phyloP scores from a whole-genome alignment of 2,888 invertebrate species.

The Dilophus febrilis region DNA sequence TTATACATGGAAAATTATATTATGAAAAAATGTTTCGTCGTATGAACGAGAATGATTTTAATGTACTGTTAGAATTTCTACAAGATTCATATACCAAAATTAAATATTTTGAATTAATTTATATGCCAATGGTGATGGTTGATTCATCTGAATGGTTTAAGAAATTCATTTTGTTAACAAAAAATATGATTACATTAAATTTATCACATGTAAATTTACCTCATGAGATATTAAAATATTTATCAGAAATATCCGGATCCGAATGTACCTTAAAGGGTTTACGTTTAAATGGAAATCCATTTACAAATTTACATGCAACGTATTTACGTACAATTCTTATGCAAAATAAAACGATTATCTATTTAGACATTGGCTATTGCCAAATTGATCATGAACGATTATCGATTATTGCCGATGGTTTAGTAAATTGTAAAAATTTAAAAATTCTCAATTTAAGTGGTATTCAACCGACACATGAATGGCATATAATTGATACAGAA shows the following conservation, averaged over 20 bases:
- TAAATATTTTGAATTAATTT: constrained; percentile 12
- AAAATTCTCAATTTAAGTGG: constrained; percentile 17
- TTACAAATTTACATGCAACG: constrained; percentile 3
- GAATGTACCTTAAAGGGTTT: constrained; percentile 2
- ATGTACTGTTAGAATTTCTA: constrained; percentile 18
- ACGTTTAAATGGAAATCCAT: constrained; percentile 8
- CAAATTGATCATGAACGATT: constrained; percentile 21
- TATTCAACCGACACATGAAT: constrained; percentile 11
- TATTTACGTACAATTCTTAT: constrained; percentile 8
- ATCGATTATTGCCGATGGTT: constrained; percentile 22
- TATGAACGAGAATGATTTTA: constrained; percentile 17
- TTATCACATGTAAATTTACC: constrained; percentile 7
- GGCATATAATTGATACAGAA: constrained; percentile 17
- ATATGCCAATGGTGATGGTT: neutral
- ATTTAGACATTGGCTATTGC: constrained; percentile 10
- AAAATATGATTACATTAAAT: constrained; percentile 3
- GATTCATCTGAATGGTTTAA: neutral
- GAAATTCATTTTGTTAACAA: neutral
- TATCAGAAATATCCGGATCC: no score
- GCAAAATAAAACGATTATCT: constrained; percentile 3
- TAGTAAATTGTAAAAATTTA: constrained; percentile 19
- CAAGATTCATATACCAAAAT: constrained; percentile 12
- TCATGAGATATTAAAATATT: neutral
- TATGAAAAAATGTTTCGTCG: constrained; percentile 17
- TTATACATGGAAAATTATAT: constrained; percentile 18